A percentile compares a stretch with the other conserved stretches of the same genome.
These are phyloP conservation scores for Pachyrhynchus sulphureomaculatus DNA, from an alignment of 1,140 invertebrate genomes.

Conservation along the genomic window DNA sequence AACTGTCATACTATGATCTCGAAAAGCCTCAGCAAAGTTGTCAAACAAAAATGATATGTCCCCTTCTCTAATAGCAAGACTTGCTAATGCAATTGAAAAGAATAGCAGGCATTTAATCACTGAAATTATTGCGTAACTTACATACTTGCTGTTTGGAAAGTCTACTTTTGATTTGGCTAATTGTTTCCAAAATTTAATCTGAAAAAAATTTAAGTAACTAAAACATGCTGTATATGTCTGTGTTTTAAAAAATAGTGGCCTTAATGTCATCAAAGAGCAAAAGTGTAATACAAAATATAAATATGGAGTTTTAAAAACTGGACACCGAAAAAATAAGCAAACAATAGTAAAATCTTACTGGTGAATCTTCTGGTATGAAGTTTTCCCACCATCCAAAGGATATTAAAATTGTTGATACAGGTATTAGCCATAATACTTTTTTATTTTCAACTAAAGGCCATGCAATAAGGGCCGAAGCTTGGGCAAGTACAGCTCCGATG, in stretches of 20 bases:
- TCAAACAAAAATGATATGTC: conserved; percentile 59
- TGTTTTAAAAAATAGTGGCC: background rate
- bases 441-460: conserved; percentile 61
- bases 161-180: conserved; percentile 59
- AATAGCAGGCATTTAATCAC: conserved; percentile 67
- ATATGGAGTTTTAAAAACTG: too few relatives aligned
- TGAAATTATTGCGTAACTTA: conserved; percentile 68
- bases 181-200: conserved; percentile 48
- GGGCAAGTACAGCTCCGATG: conserved; percentile 58
- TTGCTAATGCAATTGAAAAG: conserved; percentile 58
- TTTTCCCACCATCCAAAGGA: conserved; percentile 86
- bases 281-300: background rate
- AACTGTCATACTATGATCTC: conserved; percentile 59
- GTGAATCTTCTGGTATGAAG: conserved; percentile 62
- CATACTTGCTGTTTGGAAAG: conserved; percentile 64
- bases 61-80: conserved; percentile 58
- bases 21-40: conserved; percentile 54
- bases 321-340: too few relatives aligned
- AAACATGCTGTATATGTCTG: background rate
- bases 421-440: conserved; percentile 60
- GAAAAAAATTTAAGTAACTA: background rate
- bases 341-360: too few relatives aligned
- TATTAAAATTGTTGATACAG: conserved; percentile 67
- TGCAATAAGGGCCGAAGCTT: conserved; percentile 64
- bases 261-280: background rate